Conservation (phyloP, 2,113 vertebrate genomes). For the Neodon shergylaensis region DNA sequence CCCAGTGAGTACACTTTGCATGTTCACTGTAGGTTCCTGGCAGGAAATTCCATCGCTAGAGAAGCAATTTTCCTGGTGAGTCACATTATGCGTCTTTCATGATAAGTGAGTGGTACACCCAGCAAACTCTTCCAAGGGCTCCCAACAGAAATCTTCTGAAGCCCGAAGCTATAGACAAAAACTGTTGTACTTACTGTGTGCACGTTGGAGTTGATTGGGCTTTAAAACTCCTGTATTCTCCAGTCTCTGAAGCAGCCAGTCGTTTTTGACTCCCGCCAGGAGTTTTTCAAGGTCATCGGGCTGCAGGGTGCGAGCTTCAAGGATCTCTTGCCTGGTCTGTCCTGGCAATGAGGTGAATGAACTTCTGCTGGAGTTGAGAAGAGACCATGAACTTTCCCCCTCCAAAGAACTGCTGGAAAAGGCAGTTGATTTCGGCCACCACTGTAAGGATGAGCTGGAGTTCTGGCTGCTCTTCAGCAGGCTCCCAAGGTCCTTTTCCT, state of each 20-base stretch:
- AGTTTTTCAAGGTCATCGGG: conserved; percentile 89
- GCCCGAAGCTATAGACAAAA: neutral
- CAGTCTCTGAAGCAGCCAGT: conserved; percentile 90
- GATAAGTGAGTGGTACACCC: neutral
- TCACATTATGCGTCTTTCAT: neutral
- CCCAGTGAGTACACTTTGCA: neutral
- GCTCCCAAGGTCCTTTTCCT: conserved; percentile 58
- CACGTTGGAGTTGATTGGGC: conserved; percentile 78
- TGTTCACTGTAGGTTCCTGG: neutral
- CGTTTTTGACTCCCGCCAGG: conserved; percentile 90
- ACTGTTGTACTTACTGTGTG: conserved; percentile 87
- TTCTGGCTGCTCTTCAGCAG: conserved; percentile 47
- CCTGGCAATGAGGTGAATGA: conserved; percentile 66
- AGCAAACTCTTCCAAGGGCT: neutral
- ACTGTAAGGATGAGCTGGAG: conserved; percentile 66
- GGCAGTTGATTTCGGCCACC: conserved; percentile 32
- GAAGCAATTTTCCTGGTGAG: neutral
- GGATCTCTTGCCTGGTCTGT: conserved; percentile 57
- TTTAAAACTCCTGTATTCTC: conserved; percentile 86
- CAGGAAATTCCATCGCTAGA: neutral
- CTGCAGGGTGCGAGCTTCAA: conserved; percentile 83
- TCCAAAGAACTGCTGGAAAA: conserved; percentile 72
- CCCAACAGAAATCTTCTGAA: neutral
- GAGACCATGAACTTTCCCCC: neutral
- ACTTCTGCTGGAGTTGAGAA: conserved; percentile 64